Evolutionary conservation across 2,888 invertebrate genomes (phyloP).

Genomic region (Cheilosia variabilis): DNA sequence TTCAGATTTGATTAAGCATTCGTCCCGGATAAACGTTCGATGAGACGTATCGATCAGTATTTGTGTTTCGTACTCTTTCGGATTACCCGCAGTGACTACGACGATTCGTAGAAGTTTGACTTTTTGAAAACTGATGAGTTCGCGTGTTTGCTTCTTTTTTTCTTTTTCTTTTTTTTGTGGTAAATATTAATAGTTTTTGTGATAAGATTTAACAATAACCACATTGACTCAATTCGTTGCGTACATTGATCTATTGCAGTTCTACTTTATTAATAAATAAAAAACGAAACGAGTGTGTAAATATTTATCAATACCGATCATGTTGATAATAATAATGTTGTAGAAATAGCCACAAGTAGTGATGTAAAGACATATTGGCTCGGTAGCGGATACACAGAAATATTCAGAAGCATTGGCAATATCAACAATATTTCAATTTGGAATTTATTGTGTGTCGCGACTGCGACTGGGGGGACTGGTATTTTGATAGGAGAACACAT

Average conservation of each 20-base stretch:
- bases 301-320: slow-evolving; percentile 71
- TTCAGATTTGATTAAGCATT: slow-evolving; percentile 69
- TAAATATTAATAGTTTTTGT: slow-evolving; percentile 12
- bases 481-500: slow-evolving; percentile 2
- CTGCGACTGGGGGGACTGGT: background rate
- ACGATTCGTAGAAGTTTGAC: slow-evolving; percentile 9
- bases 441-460: slow-evolving; percentile 5
- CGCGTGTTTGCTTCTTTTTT: background rate
- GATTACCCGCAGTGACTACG: slow-evolving; percentile 3
- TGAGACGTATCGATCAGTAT: slow-evolving; percentile 56
- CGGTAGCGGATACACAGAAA: slow-evolving; percentile 42
- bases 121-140: slow-evolving; percentile 15
- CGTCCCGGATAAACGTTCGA: slow-evolving; percentile 67
- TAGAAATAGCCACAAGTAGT: slow-evolving; percentile 55
- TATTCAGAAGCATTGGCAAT: slow-evolving; percentile 34
- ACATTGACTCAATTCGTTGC: slow-evolving; percentile 29
- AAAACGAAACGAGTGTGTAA: slow-evolving; percentile 46
- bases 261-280: slow-evolving; percentile 14
- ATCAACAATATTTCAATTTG: slow-evolving; percentile 37
- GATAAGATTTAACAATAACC: slow-evolving; percentile 55
- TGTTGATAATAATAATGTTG: slow-evolving; percentile 46
- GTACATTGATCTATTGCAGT: slow-evolving; percentile 46
- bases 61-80: slow-evolving; percentile 10
- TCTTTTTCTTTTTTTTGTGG: background rate
- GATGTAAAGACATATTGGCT: slow-evolving; percentile 35